Evolutionary conservation across 1,140 invertebrate genomes (phyloP), one percentile per base, ranked within the genome.

Genomic region (Campodea augens): DNA sequence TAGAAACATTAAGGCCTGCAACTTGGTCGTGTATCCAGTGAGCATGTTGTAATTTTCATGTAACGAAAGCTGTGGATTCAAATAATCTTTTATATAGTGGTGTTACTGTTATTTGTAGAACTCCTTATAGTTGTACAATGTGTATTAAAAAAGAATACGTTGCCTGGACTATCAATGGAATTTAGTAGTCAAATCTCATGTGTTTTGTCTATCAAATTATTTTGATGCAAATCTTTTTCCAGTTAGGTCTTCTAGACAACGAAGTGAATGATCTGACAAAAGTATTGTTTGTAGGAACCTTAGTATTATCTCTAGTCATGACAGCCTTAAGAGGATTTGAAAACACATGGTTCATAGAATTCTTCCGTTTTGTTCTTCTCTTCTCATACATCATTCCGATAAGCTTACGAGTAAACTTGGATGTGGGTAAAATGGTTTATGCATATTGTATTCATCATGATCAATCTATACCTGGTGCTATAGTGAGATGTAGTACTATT

Each of bases 341-440:
- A 48, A 92, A 91, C 0, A 87, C 86, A 1, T 99, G 96, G 96
- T 96, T 92, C 60, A 66, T 81, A 50, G 98, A 98, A 60, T 75
- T 95, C 67, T 95, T 98, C 64, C 70, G 95, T 55, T 99, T 98
- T 60, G 77, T 98, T 44, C 69, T 98, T 5, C 72, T 99, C 1
- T 98, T 99, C 65, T 98, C 93, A 0, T 98, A 98, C 64, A 98
- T 99, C 46, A 98, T 99, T 59, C 95, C 95, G 13, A 93, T 99
- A 49, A 89, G 91, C 70, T 74, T 98, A 53, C 68, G 95, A 49
- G 93, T 99, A 1, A 99, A 99, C 68, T 69, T 98, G 45, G 96
- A 99, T 57, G 92, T 98, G 84, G 92, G 91, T 1, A 98, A 98
- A 66, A 79, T 83, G 0, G 96, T 89, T 57, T 98, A 98, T 60